These are phyloP conservation scores for Hippopotamyrus pictus DNA, from an alignment of 2,797 vertebrate genomes.

Conservation along the genomic window DNA sequence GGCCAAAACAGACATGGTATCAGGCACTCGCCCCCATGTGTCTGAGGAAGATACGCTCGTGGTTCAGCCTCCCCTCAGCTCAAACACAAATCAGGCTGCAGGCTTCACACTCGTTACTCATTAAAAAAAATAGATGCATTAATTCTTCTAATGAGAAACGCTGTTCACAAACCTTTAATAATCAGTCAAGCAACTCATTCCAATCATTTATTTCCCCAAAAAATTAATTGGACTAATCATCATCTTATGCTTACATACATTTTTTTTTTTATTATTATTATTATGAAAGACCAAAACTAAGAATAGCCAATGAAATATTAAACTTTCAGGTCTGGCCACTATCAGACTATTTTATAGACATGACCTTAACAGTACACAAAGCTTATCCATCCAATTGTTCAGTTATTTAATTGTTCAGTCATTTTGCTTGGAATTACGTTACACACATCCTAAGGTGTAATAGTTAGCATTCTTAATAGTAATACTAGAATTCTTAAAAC, in stretches of 20 bases:
- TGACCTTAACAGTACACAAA: background rate
- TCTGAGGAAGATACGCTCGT: background rate
- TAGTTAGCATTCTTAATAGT: background rate
- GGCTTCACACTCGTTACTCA: background rate
- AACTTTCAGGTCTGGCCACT: background rate
- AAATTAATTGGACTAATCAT: background rate
- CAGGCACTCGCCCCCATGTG: slow-evolving; percentile 6
- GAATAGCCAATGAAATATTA: background rate
- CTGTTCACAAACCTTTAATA: background rate
- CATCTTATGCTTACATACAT: background rate
- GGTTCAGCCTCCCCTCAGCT: background rate
- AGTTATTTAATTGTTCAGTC: background rate
- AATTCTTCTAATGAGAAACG: background rate
- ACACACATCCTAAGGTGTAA: background rate
- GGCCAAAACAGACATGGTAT: slow-evolving; percentile 32
- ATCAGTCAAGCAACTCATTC: background rate
- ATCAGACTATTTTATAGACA: background rate
- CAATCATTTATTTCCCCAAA: background rate
- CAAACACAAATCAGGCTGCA: background rate
- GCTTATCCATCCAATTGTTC: background rate
- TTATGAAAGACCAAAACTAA: background rate
- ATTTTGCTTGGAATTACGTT: background rate
- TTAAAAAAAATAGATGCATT: background rate
- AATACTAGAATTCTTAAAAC: background rate
- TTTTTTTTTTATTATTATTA: background rate